These are phyloP conservation scores for Bembecia ichneumoniformis DNA, from an alignment of 2,888 invertebrate species.

Conservation along the genomic window DNA sequence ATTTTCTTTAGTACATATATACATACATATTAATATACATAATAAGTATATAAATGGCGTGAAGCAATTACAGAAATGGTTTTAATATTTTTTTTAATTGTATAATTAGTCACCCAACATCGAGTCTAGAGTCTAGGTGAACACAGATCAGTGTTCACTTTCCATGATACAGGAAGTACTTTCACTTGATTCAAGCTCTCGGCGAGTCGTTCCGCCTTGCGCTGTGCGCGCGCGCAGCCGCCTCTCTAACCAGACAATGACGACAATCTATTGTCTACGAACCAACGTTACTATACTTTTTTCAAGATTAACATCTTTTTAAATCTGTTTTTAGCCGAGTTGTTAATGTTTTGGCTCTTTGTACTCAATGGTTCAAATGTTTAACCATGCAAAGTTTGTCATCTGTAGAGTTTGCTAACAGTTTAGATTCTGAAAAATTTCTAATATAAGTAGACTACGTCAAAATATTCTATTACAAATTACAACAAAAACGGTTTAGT, in stretches of 20 bases:
- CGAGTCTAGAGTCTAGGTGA: conserved; percentile 24
- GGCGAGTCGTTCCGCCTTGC: conserved; percentile 41
- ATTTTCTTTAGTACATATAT: too few species aligned
- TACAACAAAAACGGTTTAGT: neutral
- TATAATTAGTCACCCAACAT: conserved; percentile 15
- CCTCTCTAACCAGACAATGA: conserved; percentile 30
- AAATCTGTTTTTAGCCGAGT: too few species aligned
- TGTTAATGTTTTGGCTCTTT: too few species aligned
- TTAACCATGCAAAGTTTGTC: too few species aligned
- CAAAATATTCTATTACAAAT: neutral
- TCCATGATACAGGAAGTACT: conserved; percentile 65
- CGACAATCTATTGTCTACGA: conserved; percentile 28
- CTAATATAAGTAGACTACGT: too few species aligned
- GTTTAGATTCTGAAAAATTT: too few species aligned
- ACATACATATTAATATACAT: too few species aligned
- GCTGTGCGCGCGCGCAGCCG: conserved; percentile 14
- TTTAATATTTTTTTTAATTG: too few species aligned
- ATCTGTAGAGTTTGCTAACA: neutral
- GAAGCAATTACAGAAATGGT: too few species aligned
- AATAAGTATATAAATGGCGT: too few species aligned
- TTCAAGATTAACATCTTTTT: neutral
- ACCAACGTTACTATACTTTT: neutral
- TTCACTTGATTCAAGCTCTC: conserved; percentile 69
- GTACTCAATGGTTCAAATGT: too few species aligned
- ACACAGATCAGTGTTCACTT: conserved; percentile 47